Conservation (phyloP, 92 coral and sea anemone genomes). For the Parazoanthus darwini region DNA sequence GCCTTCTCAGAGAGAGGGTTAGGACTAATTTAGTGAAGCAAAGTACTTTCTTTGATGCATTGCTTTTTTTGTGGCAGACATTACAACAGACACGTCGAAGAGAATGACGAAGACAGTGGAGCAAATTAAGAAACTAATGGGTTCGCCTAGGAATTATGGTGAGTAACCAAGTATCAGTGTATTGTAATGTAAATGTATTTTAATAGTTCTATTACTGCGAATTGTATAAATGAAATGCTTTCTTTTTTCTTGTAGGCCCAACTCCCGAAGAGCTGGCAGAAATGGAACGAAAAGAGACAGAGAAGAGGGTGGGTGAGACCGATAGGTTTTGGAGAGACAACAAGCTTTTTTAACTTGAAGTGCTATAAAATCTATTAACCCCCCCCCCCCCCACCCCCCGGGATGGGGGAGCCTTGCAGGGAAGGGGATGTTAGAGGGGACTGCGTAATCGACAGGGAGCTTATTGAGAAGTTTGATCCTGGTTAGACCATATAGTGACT, state of each 20-base stretch:
- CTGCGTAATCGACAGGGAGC: too few relatives aligned
- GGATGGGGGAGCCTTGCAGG: too few relatives aligned
- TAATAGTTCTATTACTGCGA: neutral
- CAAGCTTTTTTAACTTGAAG: too few relatives aligned
- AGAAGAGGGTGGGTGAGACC: conserved; percentile 72
- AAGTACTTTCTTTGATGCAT: neutral
- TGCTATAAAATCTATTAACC: too few relatives aligned
- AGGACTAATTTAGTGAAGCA: too few relatives aligned
- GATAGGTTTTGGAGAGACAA: neutral
- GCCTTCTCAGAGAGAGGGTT: too few relatives aligned
- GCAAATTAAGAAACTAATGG: conserved; percentile 87
- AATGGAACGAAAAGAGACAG: conserved; percentile 89
- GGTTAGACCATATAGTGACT: too few relatives aligned
- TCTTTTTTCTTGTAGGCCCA: conserved; percentile 66
- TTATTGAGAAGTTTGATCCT: too few relatives aligned
- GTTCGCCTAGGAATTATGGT: conserved; percentile 97
- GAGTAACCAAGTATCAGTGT: neutral
- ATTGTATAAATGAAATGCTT: neutral
- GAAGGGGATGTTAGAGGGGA: too few relatives aligned
- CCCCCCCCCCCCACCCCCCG: too few relatives aligned
- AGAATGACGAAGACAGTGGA: conserved; percentile 90
- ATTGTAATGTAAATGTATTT: neutral
- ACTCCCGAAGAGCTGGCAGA: conserved; percentile 96
- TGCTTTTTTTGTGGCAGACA: conserved; percentile 54
- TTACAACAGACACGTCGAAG: conserved; percentile 72